Evolutionary conservation across 2,113 vertebrate species (phyloP).

Genomic region (Corythaixoides concolor): DNA sequence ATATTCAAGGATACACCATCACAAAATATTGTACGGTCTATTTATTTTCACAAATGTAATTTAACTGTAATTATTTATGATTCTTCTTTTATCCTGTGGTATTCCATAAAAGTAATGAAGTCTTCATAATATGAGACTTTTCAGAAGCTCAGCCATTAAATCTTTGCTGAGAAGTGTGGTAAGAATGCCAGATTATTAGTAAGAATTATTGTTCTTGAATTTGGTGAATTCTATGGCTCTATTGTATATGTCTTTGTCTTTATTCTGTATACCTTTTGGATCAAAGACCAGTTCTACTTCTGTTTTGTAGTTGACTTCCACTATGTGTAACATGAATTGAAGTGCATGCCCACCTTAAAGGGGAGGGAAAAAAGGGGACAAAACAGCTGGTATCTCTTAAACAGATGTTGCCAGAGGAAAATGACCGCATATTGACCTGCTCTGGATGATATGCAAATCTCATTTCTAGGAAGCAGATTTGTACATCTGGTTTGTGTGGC

Average conservation of each 20-base stretch:
- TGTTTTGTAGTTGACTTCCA: neutral
- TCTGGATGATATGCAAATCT: neutral
- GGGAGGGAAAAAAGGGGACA: neutral
- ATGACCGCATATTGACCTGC: neutral
- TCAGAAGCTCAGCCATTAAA: neutral
- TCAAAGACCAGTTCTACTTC: neutral
- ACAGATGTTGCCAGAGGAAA: neutral
- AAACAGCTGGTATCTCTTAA: neutral
- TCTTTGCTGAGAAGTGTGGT: neutral
- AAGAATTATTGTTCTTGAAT: neutral
- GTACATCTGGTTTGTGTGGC: neutral
- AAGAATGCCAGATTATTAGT: neutral
- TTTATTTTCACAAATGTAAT: neutral
- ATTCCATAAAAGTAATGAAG: neutral
- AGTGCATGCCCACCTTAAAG: neutral
- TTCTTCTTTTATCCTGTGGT: neutral
- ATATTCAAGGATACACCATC: neutral
- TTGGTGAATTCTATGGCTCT: neutral
- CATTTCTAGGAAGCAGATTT: neutral
- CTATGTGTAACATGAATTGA: neutral
- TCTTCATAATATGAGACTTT: neutral
- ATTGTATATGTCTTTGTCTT: rapidly evolving
- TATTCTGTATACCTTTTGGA: neutral
- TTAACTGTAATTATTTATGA: neutral
- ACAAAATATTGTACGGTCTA: neutral